Conservation (phyloP, 2,797 vertebrate species). For the Aulostomus chinensis region DNA sequence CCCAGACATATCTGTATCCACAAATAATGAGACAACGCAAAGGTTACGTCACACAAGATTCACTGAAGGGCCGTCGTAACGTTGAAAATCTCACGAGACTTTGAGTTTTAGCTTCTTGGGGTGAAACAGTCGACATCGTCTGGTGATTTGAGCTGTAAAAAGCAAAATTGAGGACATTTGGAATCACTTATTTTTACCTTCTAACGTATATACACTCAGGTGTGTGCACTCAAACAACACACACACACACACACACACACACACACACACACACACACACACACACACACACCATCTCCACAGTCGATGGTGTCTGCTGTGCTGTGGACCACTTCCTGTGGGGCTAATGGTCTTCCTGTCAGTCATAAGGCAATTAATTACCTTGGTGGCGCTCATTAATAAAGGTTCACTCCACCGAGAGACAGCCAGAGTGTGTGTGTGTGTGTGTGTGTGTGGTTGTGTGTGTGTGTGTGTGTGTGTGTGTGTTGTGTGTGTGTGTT, state of each 20-base stretch:
- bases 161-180: too few species aligned
- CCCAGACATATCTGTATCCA: too few species aligned
- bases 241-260: too few species aligned
- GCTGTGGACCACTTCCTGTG: constrained; percentile 57
- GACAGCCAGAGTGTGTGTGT: neutral
- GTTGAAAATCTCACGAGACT: too few species aligned
- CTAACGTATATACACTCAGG: too few species aligned
- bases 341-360: constrained; percentile 60
- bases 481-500: constrained; percentile 16
- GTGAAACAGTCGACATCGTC: too few species aligned
- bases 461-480: constrained; percentile 15
- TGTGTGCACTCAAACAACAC: constrained; percentile 1
- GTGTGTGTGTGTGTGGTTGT: constrained; percentile 13
- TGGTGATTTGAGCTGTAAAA: too few species aligned
- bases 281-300: constrained; percentile 3
- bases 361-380: constrained; percentile 63
- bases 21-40: too few species aligned
- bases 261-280: neutral
- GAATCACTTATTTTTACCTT: too few species aligned
- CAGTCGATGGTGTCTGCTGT: constrained; percentile 27
- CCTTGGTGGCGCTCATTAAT: constrained; percentile 51
- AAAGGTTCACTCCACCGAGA: constrained; percentile 47
- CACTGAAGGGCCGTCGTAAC: too few species aligned
- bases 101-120: too few species aligned
- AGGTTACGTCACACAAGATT: too few species aligned